Conservation (phyloP, 2,113 vertebrate species). For the Mystacornis crossleyi region DNA sequence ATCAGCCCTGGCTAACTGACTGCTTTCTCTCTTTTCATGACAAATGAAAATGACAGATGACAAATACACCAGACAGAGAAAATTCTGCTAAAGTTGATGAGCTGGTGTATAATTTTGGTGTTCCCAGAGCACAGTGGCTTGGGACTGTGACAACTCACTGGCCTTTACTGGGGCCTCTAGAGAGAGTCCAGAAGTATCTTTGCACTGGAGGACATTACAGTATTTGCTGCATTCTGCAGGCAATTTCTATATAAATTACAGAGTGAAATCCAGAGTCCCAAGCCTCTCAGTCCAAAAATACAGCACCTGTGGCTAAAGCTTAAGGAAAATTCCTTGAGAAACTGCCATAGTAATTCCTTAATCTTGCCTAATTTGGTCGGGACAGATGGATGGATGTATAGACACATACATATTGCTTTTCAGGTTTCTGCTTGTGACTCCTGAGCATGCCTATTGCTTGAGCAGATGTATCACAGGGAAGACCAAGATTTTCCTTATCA, state of each 20-base stretch:
- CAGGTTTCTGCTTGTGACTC: not conserved
- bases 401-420: not conserved
- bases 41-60: no score
- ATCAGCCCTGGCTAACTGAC: not conserved
- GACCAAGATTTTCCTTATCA: not conserved
- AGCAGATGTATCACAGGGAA: not conserved
- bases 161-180: not conserved
- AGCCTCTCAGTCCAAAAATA: not conserved
- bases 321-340: not conserved
- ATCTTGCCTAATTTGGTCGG: not conserved
- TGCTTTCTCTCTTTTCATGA: not conserved
- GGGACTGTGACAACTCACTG: not conserved
- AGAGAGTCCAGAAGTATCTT: not conserved
- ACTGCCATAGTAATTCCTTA: not conserved
- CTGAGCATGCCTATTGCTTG: not conserved
- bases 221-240: not conserved
- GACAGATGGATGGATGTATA: not conserved
- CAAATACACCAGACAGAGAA: not conserved
- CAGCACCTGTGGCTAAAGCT: not conserved
- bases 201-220: not conserved
- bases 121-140: not conserved
- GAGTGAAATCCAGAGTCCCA: not conserved
- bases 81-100: not conserved
- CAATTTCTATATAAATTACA: not conserved
- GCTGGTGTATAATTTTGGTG: not conserved